Conservation (phyloP, 2,797 vertebrate species). For the Pseudochirops corinnae region DNA sequence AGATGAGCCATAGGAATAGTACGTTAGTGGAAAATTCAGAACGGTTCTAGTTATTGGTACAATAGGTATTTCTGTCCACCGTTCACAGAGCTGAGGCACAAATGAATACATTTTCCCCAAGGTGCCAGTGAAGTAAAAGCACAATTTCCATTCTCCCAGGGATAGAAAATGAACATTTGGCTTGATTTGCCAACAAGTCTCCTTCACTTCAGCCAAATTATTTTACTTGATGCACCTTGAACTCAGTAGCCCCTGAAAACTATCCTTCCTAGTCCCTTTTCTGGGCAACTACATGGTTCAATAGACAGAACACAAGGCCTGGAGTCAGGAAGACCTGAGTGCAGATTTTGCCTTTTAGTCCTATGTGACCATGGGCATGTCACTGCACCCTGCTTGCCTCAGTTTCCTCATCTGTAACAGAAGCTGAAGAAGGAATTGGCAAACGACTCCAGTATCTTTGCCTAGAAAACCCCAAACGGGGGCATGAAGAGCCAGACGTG, state of each 20-base stretch:
- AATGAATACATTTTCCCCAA: not conserved
- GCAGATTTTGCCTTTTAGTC: not conserved
- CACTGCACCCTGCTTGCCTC: not conserved
- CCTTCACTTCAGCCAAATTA: not conserved
- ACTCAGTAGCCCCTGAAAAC: not conserved
- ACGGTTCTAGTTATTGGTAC: not conserved
- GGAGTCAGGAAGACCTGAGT: not conserved
- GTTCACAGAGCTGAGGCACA: not conserved
- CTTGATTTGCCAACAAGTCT: not conserved
- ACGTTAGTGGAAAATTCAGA: not conserved
- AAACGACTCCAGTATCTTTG: not conserved
- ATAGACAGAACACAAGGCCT: not conserved
- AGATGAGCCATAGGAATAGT: not conserved
- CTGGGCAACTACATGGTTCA: not conserved
- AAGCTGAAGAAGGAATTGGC: not conserved
- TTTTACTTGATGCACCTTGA: not conserved
- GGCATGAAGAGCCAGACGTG: not conserved
- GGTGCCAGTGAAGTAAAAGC: not conserved
- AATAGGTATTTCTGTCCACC: not conserved
- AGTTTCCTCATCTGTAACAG: not conserved
- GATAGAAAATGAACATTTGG: not conserved
- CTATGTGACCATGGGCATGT: not conserved
- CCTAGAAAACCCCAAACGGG: not conserved
- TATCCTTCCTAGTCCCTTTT: not conserved
- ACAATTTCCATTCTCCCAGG: not conserved